A percentile compares a stretch with the other conserved stretches of the same genome.
Conservation (phyloP, 2,113 vertebrate species). For the Miniopterus natalensis region DNA sequence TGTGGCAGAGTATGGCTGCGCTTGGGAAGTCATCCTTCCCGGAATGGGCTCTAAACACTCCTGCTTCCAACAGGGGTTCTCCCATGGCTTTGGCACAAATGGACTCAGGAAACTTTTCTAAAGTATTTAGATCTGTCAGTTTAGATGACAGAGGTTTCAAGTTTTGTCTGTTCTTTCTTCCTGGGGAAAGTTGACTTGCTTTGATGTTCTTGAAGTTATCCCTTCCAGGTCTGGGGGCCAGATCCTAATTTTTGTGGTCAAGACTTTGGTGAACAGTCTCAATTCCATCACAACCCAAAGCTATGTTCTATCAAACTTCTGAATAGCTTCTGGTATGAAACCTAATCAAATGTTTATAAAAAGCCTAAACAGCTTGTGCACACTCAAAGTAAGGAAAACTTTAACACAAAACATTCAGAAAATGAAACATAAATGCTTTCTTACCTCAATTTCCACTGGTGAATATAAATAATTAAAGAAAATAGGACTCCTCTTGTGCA, state of each 20-base stretch:
- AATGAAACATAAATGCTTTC: conserved; percentile 36
- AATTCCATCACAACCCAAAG: background rate
- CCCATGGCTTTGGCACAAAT: background rate
- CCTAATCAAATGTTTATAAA: conserved; percentile 28
- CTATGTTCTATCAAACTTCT: background rate
- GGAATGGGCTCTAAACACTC: background rate
- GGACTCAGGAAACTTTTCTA: background rate
- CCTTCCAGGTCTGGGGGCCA: conserved; percentile 9
- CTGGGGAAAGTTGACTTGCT: background rate
- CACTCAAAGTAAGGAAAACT: conserved; percentile 55
- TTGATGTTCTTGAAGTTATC: conserved; percentile 31
- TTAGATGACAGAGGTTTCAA: background rate
- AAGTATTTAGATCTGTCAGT: background rate
- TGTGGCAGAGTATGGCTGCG: background rate
- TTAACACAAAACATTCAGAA: conserved; percentile 69
- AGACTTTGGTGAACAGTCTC: conserved; percentile 18
- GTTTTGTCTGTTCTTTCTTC: conserved; percentile 20
- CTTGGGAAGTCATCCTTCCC: background rate
- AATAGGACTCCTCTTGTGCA: conserved; percentile 95
- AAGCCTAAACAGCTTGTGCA: conserved; percentile 1
- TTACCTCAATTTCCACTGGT: conserved; percentile 91
- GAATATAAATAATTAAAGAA: conserved; percentile 98
- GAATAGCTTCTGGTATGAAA: conserved; percentile 61
- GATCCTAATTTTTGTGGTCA: conserved; percentile 36
- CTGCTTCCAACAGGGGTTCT: background rate